Conservation (phyloP, 2,113 vertebrate species). For the Melanostigma gelatinosum region DNA sequence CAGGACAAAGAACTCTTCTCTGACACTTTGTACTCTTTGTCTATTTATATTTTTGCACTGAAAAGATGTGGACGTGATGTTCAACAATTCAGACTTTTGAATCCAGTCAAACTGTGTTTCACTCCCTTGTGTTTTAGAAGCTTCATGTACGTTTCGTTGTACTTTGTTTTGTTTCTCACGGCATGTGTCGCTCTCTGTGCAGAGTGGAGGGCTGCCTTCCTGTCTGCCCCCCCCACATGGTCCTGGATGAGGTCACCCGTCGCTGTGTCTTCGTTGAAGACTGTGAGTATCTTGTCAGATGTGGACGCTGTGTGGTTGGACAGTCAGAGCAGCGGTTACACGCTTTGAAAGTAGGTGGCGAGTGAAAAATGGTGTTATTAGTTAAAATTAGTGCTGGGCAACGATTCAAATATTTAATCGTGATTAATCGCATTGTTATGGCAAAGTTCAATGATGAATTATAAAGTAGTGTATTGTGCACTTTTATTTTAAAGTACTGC, state of each 20-base stretch:
- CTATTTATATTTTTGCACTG: not conserved
- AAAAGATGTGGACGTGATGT: not conserved
- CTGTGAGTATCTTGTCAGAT: constrained; percentile 85
- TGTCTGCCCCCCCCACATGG: constrained; percentile 87
- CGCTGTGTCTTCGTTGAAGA: constrained; percentile 93
- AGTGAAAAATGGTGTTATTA: not conserved
- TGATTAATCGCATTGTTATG: too few relatives aligned
- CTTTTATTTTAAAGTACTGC: too few relatives aligned
- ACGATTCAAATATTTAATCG: too few relatives aligned
- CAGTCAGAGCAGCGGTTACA: not conserved
- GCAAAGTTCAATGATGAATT: too few relatives aligned
- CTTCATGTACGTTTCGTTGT: not conserved
- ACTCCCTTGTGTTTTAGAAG: not conserved
- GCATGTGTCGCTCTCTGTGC: constrained; percentile 55
- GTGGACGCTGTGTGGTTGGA: not conserved
- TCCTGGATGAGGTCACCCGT: constrained; percentile 94
- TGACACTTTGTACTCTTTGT: not conserved
- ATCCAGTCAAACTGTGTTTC: not conserved
- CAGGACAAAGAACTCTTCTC: not conserved
- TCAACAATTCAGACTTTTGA: not conserved
- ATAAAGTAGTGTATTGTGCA: too few relatives aligned
- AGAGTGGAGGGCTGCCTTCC: constrained; percentile 97
- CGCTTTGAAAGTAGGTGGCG: not conserved
- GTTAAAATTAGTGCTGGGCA: too few relatives aligned
- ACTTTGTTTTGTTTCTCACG: not conserved